Percentiles rank a stretch among this genome's conserved stretches.
phyloP scores from a whole-genome alignment of 2,113 vertebrate genomes.

The Glareola pratincola region DNA sequence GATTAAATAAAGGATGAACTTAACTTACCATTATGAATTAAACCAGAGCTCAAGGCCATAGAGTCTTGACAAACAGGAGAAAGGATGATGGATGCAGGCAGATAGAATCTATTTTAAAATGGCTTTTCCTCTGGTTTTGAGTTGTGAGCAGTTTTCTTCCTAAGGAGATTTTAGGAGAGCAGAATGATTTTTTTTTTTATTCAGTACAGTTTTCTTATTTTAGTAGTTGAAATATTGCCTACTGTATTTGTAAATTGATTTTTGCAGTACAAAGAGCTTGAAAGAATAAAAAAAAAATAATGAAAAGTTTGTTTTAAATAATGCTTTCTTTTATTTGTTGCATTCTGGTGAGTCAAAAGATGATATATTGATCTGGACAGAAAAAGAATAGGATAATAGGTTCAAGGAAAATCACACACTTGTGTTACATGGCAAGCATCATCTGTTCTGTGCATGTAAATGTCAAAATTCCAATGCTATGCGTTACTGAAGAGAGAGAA shows the following conservation, averaged over 20 bases:
- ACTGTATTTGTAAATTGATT: not conserved
- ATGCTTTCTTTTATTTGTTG: not conserved
- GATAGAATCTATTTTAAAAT: constrained; percentile 51
- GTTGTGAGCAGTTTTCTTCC: not conserved
- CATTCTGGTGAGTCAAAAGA: not conserved
- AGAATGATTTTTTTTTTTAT: not conserved
- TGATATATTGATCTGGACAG: not conserved
- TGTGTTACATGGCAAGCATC: not conserved
- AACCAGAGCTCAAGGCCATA: not conserved
- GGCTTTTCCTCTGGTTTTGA: constrained; percentile 5
- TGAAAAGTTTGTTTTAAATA: not conserved
- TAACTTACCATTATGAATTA: constrained; percentile 34
- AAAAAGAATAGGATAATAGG: not conserved
- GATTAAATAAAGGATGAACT: constrained; percentile 18
- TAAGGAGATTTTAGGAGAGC: not conserved
- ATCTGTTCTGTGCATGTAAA: not conserved
- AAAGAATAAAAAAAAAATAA: not conserved
- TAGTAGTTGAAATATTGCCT: not conserved
- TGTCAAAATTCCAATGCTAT: not conserved
- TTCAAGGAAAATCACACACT: not conserved
- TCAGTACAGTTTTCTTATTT: not conserved
- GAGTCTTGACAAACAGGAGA: not conserved
- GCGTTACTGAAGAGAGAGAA: not conserved
- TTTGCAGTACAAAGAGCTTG: not conserved
- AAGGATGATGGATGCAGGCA: constrained; percentile 11